phyloP scores from a whole-genome alignment of 2,888 invertebrate species.

The Gibbula magus region DNA sequence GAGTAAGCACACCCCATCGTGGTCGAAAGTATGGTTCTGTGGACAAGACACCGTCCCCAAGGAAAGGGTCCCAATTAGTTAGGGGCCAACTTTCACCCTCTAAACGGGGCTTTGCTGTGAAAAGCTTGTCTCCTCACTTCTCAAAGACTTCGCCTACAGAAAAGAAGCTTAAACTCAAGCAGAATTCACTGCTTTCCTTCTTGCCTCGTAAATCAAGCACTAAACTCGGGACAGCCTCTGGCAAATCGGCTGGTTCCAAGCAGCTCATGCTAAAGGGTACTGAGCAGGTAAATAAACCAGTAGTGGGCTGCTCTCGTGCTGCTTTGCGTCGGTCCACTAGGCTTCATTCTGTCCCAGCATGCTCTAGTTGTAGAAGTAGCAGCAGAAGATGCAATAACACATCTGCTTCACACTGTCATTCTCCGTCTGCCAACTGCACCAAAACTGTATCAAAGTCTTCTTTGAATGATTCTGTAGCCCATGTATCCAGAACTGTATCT shows the following conservation, averaged over 20 bases:
- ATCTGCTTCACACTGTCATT: too few relatives aligned
- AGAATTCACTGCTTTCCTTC: constrained; percentile 18
- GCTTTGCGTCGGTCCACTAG: constrained; percentile 5
- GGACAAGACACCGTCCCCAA: constrained; percentile 25
- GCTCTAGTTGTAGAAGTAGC: background rate
- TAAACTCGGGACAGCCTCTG: background rate
- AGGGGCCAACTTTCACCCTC: constrained; percentile 3
- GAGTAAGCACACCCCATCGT: constrained; percentile 23
- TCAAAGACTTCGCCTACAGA: constrained; percentile 17
- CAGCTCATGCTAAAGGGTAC: background rate
- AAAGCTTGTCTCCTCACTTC: constrained; percentile 26
- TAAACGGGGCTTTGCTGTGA: constrained; percentile 16
- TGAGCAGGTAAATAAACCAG: constrained; percentile 6
- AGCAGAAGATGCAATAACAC: too few relatives aligned
- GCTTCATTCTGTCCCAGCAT: background rate
- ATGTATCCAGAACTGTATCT: too few relatives aligned
- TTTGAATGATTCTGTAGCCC: too few relatives aligned
- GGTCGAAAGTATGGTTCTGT: constrained; percentile 1
- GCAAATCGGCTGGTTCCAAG: background rate
- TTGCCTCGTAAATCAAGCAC: constrained; percentile 14
- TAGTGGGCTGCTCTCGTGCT: background rate
- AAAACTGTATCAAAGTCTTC: too few relatives aligned
- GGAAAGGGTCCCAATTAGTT: background rate
- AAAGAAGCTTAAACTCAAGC: constrained; percentile 1
- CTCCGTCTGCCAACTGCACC: too few relatives aligned